Evolutionary conservation across 2,888 invertebrate species (phyloP).

Genomic region (Thumatha senex): DNA sequence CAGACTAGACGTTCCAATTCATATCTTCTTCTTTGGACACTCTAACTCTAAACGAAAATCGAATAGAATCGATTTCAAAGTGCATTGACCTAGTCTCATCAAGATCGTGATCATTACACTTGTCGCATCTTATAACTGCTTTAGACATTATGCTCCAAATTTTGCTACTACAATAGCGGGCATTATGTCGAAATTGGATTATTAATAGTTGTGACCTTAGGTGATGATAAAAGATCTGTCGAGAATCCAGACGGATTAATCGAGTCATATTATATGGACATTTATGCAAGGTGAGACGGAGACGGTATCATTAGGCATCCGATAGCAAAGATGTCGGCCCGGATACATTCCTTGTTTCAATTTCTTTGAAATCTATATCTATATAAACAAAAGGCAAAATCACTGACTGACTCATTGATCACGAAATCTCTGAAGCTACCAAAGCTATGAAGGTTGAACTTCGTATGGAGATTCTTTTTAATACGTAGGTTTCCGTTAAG

Average conservation of each 20-base stretch:
- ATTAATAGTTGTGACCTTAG: constrained; percentile 60
- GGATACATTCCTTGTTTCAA: background rate
- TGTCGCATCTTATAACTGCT: constrained; percentile 13
- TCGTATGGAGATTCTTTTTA: no score
- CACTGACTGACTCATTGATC: no score
- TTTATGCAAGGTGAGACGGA: constrained; percentile 65
- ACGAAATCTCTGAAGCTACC: no score
- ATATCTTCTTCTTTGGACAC: no score
- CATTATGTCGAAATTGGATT: constrained; percentile 20
- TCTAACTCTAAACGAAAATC: no score
- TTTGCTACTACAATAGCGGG: constrained; percentile 23
- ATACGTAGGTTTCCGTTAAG: no score
- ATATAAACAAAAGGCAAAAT: no score
- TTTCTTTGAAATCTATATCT: background rate
- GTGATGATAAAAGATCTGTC: constrained; percentile 63
- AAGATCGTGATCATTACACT: constrained; percentile 4
- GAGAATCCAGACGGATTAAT: constrained; percentile 52
- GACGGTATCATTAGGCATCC: constrained; percentile 41
- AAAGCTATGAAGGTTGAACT: no score
- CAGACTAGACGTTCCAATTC: no score
- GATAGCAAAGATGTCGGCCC: constrained; percentile 34
- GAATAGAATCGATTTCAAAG: background rate
- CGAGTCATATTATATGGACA: constrained; percentile 53
- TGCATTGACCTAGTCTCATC: background rate
- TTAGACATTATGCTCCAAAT: constrained; percentile 32